Percentiles rank a stretch among this genome's conserved stretches.
Evolutionary conservation across 2,797 vertebrate genomes (phyloP).

Genomic region (Octomys mimax): DNA sequence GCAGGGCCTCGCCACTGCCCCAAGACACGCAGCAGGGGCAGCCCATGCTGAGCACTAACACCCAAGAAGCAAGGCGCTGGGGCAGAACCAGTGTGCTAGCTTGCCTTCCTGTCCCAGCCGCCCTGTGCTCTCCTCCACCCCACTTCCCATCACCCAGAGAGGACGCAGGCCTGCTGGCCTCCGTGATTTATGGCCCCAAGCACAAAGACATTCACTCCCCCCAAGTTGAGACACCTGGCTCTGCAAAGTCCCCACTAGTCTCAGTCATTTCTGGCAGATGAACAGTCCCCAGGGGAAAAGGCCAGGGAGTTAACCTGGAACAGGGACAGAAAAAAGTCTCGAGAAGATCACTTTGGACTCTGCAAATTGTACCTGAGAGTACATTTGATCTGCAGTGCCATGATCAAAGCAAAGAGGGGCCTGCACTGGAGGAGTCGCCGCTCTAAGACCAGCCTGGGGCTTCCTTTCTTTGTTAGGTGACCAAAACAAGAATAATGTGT

Average conservation of each 20-base stretch:
- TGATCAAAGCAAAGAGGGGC: rapidly evolving
- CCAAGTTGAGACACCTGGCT: rapidly evolving
- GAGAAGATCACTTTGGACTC: not conserved
- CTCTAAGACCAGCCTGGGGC: rapidly evolving
- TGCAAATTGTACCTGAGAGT: too few relatives aligned
- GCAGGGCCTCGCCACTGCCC: rapidly evolving
- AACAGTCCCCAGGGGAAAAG: too few relatives aligned
- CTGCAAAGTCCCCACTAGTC: not conserved
- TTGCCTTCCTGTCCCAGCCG: not conserved
- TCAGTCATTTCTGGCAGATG: not conserved
- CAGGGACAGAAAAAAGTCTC: not conserved
- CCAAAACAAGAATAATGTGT: rapidly evolving
- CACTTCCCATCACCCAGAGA: not conserved
- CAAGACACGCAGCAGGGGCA: rapidly evolving
- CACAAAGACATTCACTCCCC: not conserved
- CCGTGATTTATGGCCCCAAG: not conserved
- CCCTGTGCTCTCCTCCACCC: not conserved
- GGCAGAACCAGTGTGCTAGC: rapidly evolving
- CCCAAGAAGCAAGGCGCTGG: not conserved
- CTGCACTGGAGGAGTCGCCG: rapidly evolving
- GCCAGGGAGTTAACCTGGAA: not conserved
- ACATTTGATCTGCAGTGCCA: too few relatives aligned
- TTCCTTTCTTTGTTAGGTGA: rapidly evolving
- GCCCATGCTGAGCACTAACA: not conserved
- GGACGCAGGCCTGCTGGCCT: rapidly evolving